These are phyloP conservation scores for Montipora efflorescens DNA, from an alignment of 64 coral and sea anemone species.

Conservation along the genomic window DNA sequence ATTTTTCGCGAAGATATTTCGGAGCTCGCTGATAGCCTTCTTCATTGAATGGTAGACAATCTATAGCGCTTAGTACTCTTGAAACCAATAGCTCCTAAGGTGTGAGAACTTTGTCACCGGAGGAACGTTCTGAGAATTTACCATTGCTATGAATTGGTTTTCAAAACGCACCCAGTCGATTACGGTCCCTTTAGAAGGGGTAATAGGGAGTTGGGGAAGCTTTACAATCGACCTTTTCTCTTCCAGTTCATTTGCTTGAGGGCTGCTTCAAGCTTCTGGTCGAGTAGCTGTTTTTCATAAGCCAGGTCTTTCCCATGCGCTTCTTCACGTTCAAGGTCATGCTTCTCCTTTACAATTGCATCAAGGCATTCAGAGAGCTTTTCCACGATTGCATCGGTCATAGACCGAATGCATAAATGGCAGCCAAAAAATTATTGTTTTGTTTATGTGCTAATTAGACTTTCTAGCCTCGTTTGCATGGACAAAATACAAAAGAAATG, in stretches of 20 bases:
- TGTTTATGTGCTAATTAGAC: no score
- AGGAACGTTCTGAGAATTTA: conserved; percentile 19
- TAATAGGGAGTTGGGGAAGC: conserved; percentile 21
- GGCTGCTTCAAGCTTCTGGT: conserved; percentile 13
- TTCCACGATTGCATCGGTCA: no score
- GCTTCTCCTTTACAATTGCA: not conserved
- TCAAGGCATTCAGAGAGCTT: not conserved
- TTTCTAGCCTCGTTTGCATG: no score
- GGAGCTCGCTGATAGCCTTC: not conserved
- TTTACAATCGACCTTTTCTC: not conserved
- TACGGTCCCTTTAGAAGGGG: not conserved
- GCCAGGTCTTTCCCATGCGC: not conserved
- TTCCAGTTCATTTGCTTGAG: not conserved
- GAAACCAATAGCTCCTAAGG: not conserved
- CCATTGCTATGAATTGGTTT: conserved; percentile 12
- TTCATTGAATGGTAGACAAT: conserved; percentile 16
- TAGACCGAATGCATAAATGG: no score
- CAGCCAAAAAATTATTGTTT: no score
- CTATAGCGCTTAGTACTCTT: not conserved
- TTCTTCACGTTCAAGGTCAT: not conserved
- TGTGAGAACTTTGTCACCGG: conserved; percentile 28
- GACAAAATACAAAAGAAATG: no score
- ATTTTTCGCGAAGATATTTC: conserved; percentile 28
- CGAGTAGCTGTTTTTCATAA: not conserved
- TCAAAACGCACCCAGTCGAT: conserved; percentile 40